Conservation (phyloP, 1,140 invertebrate species). For the Musca vetustissima region DNA sequence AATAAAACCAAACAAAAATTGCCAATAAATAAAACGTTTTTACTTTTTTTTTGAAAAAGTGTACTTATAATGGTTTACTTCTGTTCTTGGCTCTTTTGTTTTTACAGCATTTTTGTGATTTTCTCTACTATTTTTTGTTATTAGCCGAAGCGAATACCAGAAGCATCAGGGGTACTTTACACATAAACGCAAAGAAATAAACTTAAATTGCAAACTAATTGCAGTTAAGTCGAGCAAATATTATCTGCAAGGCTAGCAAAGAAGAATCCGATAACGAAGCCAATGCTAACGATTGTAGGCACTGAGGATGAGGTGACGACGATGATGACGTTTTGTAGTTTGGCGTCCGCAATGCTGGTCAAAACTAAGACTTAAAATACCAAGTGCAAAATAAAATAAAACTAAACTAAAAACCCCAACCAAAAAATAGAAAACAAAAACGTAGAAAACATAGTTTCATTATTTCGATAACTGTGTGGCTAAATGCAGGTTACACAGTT, state of each 20-base stretch:
- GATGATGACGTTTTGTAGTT: too few species aligned
- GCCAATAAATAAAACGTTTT: neutral
- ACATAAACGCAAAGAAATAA: constrained; percentile 16
- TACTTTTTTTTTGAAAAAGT: neutral
- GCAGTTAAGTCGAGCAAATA: constrained; percentile 53
- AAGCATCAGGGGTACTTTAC: neutral
- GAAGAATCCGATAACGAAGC: neutral
- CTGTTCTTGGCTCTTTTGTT: too few species aligned
- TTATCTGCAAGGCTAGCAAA: constrained; percentile 14
- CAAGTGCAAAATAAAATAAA: neutral
- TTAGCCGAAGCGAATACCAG: neutral
- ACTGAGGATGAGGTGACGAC: neutral
- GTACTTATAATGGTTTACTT: neutral
- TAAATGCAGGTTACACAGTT: too few species aligned
- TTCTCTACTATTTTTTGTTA: neutral
- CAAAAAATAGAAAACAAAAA: neutral
- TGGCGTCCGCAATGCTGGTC: neutral
- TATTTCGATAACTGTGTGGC: too few species aligned
- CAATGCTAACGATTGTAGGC: neutral
- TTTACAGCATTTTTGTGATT: too few species aligned
- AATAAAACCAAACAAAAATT: too few species aligned
- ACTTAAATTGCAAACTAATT: constrained; percentile 55
- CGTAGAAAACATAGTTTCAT: neutral
- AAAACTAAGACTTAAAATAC: neutral
- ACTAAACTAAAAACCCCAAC: neutral